phyloP scores from a whole-genome alignment of 2,888 invertebrate genomes.

The Nomada fabriciana region DNA sequence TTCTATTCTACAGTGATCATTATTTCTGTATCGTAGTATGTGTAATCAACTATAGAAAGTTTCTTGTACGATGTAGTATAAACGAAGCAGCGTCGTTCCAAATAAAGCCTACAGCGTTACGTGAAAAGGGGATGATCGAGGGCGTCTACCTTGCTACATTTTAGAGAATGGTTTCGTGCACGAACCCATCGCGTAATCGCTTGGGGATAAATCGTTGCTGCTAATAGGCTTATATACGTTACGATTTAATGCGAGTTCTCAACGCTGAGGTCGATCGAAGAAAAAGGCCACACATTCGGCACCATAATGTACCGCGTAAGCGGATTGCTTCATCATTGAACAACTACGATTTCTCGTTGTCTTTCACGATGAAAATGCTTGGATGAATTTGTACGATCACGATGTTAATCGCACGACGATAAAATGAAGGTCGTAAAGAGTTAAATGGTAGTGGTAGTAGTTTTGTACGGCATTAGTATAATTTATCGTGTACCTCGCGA shows the following conservation, averaged over 20 bases:
- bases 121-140: not conserved
- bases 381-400: conserved; percentile 1
- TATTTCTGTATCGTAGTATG: too few species aligned
- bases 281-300: conserved; percentile 21
- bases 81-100: not conserved
- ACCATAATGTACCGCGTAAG: conserved; percentile 25
- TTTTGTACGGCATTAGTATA: not conserved
- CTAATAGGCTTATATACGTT: conserved; percentile 63
- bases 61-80: too few species aligned
- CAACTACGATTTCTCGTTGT: not conserved
- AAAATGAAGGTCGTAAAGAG: not conserved
- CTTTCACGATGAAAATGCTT: not conserved
- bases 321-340: conserved; percentile 23
- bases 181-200: not conserved
- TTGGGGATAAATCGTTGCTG: conserved; percentile 54
- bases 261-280: conserved; percentile 19
- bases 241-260: conserved; percentile 55
- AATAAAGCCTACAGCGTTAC: not conserved
- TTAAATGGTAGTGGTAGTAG: not conserved
- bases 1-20: too few species aligned
- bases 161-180: conserved; percentile 45
- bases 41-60: too few species aligned
- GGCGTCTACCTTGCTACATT: conserved; percentile 20
- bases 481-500: not conserved
- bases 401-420: not conserved